These are phyloP conservation scores for human (Homo sapiens) DNA, from an alignment of 2,113 vertebrate genomes.

Conservation along the genomic window DNA sequence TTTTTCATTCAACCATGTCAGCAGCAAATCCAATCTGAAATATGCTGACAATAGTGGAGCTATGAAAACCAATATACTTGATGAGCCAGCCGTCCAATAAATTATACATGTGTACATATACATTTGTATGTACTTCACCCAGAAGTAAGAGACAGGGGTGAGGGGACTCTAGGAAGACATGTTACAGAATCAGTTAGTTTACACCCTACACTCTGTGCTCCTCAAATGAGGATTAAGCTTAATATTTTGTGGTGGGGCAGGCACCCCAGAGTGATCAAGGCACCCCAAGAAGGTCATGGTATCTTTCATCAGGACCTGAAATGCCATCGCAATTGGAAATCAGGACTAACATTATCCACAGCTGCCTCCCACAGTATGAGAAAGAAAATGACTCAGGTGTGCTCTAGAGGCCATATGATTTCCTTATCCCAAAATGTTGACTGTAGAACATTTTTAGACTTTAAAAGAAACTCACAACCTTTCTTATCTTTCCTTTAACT, in stretches of 20 bases:
- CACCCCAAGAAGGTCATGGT: not conserved
- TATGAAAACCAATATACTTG: conserved; percentile 75
- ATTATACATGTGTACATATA: conserved; percentile 74
- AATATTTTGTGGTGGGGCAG: conserved; percentile 26
- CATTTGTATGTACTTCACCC: conserved; percentile 45
- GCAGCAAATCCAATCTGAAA: conserved; percentile 78
- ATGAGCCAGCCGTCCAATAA: conserved; percentile 67
- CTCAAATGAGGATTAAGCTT: conserved; percentile 5
- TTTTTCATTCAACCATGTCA: conserved; percentile 76
- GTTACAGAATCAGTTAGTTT: not conserved
- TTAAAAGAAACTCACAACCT: not conserved
- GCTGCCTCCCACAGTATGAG: not conserved
- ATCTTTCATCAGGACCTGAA: not conserved
- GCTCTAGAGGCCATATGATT: not conserved
- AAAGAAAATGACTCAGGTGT: rapidly evolving
- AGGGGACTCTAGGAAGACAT: not conserved
- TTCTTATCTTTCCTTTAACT: not conserved
- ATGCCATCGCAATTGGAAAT: not conserved
- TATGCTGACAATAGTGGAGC: conserved; percentile 73
- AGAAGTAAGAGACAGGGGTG: not conserved
- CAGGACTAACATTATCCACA: not conserved
- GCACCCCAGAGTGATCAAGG: not conserved
- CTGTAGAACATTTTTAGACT: not conserved
- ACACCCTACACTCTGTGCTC: not conserved
- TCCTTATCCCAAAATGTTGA: not conserved